These are phyloP conservation scores for Daboia siamensis DNA, from an alignment of 2,113 vertebrate genomes.

Conservation along the genomic window DNA sequence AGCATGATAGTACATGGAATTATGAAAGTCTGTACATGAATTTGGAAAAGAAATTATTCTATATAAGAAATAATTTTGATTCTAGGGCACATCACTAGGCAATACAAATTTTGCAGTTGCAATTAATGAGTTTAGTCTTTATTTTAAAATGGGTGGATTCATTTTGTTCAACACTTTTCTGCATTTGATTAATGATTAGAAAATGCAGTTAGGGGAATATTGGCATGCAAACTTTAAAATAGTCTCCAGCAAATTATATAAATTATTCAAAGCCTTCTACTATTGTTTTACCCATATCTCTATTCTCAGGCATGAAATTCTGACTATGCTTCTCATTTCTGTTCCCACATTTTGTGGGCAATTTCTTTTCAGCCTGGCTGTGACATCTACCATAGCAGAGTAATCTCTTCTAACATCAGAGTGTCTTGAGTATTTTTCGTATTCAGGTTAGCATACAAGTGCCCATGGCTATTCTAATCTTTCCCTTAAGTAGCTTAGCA, in stretches of 20 bases:
- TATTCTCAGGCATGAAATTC: background rate
- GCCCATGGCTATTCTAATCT: slow-evolving; percentile 6
- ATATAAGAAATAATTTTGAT: background rate
- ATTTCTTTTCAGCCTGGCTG: slow-evolving; percentile 36
- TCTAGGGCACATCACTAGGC: background rate
- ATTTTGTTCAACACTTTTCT: background rate
- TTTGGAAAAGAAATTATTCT: background rate
- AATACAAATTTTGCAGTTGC: background rate
- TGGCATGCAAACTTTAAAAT: background rate
- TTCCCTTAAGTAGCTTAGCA: background rate
- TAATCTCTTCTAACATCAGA: slow-evolving; percentile 16
- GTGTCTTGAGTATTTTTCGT: slow-evolving; percentile 14
- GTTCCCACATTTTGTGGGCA: background rate
- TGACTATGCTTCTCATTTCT: background rate
- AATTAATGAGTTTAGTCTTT: background rate
- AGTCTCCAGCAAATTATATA: background rate
- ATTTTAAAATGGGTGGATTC: background rate
- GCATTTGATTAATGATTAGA: background rate
- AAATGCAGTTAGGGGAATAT: background rate
- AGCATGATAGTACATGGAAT: background rate
- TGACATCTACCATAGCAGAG: background rate
- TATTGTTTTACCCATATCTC: background rate
- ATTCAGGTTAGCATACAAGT: slow-evolving; percentile 7
- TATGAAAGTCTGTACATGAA: background rate
- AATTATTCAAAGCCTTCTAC: background rate